Percentiles rank a stretch among this genome's conserved stretches.
Evolutionary conservation across 1,140 invertebrate species (phyloP).

Genomic region (Microplitis mediator): DNA sequence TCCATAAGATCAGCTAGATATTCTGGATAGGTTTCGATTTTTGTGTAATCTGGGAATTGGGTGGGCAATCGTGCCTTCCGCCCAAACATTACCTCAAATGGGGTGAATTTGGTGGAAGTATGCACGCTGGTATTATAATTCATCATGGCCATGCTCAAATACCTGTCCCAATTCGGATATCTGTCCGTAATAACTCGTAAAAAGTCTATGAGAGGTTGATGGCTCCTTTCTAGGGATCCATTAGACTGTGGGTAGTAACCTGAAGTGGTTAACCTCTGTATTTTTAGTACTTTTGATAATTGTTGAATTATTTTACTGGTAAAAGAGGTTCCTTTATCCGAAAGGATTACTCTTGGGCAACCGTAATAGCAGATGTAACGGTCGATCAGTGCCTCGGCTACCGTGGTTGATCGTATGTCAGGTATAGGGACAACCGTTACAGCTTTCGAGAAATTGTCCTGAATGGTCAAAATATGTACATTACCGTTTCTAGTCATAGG

Average conservation of each 20-base stretch:
- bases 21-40: slow-evolving; percentile 1
- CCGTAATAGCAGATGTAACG: too few species aligned
- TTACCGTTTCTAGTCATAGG: not conserved
- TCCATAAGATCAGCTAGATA: not conserved
- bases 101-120: slow-evolving; percentile 6
- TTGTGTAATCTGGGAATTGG: not conserved
- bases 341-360: slow-evolving; percentile 29
- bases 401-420: slow-evolving; percentile 34
- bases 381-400: slow-evolving; percentile 32
- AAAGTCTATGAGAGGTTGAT: not conserved
- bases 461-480: slow-evolving; percentile 34
- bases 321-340: slow-evolving; percentile 40
- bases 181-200: not conserved
- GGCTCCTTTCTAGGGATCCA: slow-evolving; percentile 1
- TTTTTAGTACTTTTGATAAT: slow-evolving; percentile 36
- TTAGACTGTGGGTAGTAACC: slow-evolving; percentile 23
- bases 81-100: slow-evolving; percentile 4
- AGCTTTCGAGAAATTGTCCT: slow-evolving; percentile 46
- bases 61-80: not conserved
- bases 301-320: slow-evolving; percentile 33
- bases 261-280: slow-evolving; percentile 11
- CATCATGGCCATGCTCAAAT: not conserved
- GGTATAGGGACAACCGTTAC: slow-evolving; percentile 28
- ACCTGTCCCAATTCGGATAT: not conserved
- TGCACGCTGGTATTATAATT: slow-evolving; percentile 7